Evolutionary conservation across 2,888 invertebrate species (phyloP), one percentile per base, ranked within the genome.

Genomic region (Cephus runcator): DNA sequence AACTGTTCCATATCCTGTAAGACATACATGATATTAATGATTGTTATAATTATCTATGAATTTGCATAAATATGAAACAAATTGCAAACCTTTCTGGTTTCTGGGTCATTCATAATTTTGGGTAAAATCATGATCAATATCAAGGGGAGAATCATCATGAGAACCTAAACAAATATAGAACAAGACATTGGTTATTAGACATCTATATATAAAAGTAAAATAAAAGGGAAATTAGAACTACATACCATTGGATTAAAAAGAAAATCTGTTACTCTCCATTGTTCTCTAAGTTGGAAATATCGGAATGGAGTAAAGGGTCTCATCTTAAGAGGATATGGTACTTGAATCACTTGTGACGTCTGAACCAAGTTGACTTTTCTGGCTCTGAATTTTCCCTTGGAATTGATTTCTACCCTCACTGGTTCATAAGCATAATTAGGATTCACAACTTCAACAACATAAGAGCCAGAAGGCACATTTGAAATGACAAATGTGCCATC

Each of bases 21-120:
- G 75, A 81, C 73, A 82, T 73, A 77, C 77, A 78, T 30, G 23
- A 11, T 34, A 12, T 69, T 6, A 69, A 31, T 4, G 11, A 68
- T 34, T 76, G 2, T 69, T 9, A 23, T 6, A 69, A 31, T 69
- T 56, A 69, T 71, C 76, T 74, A 68, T 30, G 34, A 30, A 73
- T 34, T 73, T 77, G 73, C n/a, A 34, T 75, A 23, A 77, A 31
- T 75, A 78, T 34, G 30, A 68, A 34, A 6, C 12, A 33, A 75
- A 75, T 73, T 34, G 77, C 85, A 76, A 86, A 94, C 94, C 92
- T 98, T 98, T 90, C 98, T 97, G 3, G 99, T 97, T 91, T 99
- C 98, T 6, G 99, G 98, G 92, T 99, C 99, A 89, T 98, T 98
- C 96, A 99, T 97, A 94, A 99, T 95, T 92, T 98, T 98, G 0